Evolutionary conservation across 2,888 invertebrate genomes (phyloP).

Genomic region (Chrysomela aeneicollis): DNA sequence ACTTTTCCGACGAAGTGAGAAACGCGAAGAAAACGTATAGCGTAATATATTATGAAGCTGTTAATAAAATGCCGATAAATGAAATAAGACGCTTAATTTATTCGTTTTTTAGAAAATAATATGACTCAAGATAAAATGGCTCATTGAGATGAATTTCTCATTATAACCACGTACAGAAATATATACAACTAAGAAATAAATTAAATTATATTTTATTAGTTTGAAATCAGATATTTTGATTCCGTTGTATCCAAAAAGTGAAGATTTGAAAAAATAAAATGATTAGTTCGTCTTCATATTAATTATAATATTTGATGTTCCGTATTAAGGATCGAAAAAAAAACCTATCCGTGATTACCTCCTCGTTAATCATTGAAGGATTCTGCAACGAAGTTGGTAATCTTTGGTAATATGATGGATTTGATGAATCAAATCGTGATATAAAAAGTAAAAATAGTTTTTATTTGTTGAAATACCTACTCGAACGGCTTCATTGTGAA

Average conservation of each 20-base stretch:
- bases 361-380: background rate
- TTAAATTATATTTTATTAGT: too few relatives aligned
- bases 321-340: background rate
- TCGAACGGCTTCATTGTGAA: background rate
- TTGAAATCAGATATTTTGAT: too few relatives aligned
- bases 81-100: background rate
- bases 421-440: background rate
- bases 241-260: too few relatives aligned
- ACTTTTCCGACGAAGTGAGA: background rate
- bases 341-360: background rate
- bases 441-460: background rate
- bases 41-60: background rate
- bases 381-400: background rate
- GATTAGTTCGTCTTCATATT: too few relatives aligned
- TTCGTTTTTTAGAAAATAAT: background rate
- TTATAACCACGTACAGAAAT: too few relatives aligned
- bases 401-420: too few relatives aligned
- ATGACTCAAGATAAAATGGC: background rate
- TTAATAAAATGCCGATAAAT: slow-evolving; percentile 1
- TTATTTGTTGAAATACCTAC: background rate
- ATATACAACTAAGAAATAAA: too few relatives aligned
- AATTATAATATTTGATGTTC: too few relatives aligned
- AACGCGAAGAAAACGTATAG: background rate
- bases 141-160: background rate
- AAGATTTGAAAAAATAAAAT: too few relatives aligned